Evolutionary conservation across 2,888 invertebrate species (phyloP).

Genomic region (Flexamia atlantica): DNA sequence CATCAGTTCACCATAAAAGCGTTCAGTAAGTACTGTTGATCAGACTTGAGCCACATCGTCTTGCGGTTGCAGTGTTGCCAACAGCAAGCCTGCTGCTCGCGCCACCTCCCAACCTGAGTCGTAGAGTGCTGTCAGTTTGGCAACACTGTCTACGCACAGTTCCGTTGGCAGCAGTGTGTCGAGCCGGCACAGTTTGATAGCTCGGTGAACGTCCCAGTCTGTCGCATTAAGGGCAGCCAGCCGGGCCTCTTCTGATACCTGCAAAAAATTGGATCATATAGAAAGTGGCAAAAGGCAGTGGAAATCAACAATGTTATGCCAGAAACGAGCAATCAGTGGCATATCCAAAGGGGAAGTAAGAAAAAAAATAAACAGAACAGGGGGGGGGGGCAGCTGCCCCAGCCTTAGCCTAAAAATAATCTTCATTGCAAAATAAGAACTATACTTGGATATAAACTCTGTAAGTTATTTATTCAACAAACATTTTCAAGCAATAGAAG

Average conservation of each 20-base stretch:
- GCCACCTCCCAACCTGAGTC: slow-evolving; percentile 82
- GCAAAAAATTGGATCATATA: no score
- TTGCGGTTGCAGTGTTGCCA: slow-evolving; percentile 57
- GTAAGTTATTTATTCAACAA: no score
- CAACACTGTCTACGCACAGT: slow-evolving; percentile 62
- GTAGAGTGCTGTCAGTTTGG: slow-evolving; percentile 76
- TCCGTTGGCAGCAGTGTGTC: slow-evolving; percentile 60
- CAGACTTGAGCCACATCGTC: slow-evolving; percentile 61
- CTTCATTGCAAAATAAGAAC: no score
- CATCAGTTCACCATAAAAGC: not conserved
- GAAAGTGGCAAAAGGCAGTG: no score
- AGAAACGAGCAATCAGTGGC: no score
- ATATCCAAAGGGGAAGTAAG: no score
- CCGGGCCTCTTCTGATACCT: slow-evolving; percentile 87
- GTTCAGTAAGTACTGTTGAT: not conserved
- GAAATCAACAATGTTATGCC: no score
- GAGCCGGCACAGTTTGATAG: slow-evolving; percentile 89
- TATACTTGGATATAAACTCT: no score
- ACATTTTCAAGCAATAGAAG: no score
- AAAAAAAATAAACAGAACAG: no score
- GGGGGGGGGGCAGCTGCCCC: no score
- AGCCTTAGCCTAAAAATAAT: no score
- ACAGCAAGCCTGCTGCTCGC: slow-evolving; percentile 77
- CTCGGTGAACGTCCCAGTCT: slow-evolving; percentile 93
- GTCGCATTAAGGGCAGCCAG: slow-evolving; percentile 88